Evolutionary conservation across 2,113 vertebrate species (phyloP).

Genomic region (Paramisgurnus dabryanus): DNA sequence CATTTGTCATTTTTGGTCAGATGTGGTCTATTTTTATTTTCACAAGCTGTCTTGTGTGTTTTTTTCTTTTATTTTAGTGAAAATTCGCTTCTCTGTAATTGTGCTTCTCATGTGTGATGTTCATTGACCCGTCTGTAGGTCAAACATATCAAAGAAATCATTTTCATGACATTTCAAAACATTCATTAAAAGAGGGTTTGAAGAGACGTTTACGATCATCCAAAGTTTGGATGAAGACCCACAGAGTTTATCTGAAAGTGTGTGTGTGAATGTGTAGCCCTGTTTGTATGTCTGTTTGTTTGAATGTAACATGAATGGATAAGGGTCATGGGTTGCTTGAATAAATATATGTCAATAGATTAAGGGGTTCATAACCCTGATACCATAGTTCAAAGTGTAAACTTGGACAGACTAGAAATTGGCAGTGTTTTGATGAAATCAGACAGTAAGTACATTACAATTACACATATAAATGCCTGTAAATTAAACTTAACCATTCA

Average conservation of each 20-base stretch:
- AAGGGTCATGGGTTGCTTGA: constrained; percentile 4
- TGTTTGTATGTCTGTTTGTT: background rate
- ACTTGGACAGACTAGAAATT: background rate
- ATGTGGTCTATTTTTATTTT: constrained; percentile 11
- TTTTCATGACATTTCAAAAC: constrained; percentile 4
- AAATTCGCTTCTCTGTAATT: constrained; percentile 8
- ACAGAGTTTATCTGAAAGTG: background rate
- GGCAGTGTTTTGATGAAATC: background rate
- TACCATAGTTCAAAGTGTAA: background rate
- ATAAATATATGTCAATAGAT: constrained; percentile 7
- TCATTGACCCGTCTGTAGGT: background rate
- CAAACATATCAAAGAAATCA: constrained; percentile 23
- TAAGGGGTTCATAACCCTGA: background rate
- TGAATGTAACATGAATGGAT: background rate
- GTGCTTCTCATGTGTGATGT: background rate
- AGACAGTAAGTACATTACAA: background rate
- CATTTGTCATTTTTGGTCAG: background rate
- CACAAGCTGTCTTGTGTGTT: background rate
- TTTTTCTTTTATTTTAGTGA: background rate
- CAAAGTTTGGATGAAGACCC: background rate
- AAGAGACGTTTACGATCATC: background rate
- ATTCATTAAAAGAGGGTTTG: background rate
- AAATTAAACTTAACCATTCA: constrained; percentile 8
- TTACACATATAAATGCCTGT: background rate
- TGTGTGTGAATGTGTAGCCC: background rate